Evolutionary conservation across 2,113 vertebrate species (phyloP).

Genomic region (Capra hircus): DNA sequence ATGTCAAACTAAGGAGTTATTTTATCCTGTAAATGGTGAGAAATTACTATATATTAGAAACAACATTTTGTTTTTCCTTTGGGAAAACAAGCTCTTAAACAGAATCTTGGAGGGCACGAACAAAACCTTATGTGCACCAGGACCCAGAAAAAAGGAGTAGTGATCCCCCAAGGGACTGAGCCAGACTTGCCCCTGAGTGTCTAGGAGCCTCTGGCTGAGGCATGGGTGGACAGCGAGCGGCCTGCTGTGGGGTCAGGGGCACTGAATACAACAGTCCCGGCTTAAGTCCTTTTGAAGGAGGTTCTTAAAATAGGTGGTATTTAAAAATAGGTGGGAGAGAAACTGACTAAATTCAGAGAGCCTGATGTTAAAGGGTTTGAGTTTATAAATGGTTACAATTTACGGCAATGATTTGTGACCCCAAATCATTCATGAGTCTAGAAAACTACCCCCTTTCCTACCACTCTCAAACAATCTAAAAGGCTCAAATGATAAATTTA

Average conservation of each 20-base stretch:
- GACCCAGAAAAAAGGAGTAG: background rate
- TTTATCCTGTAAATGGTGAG: background rate
- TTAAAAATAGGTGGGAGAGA: background rate
- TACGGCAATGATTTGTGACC: constrained; percentile 1
- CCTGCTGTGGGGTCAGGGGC: background rate
- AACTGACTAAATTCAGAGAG: background rate
- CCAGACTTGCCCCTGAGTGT: background rate
- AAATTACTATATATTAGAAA: background rate
- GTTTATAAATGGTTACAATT: constrained; percentile 28
- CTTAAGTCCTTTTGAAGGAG: background rate
- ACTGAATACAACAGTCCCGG: background rate
- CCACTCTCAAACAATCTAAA: background rate
- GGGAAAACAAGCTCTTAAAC: background rate
- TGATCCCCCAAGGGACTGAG: background rate
- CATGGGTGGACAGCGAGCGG: background rate
- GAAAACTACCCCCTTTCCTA: background rate
- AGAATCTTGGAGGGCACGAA: background rate
- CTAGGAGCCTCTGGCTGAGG: background rate
- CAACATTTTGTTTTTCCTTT: background rate
- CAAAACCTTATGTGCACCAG: background rate
- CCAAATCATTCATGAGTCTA: background rate
- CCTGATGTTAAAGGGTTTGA: background rate
- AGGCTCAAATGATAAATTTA: constrained; percentile 6
- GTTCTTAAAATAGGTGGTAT: background rate
- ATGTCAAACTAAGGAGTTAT: background rate